Evolutionary conservation across 2,113 vertebrate species (phyloP), one percentile per base, ranked within the genome.

Genomic region (Oxyura jamaicensis): DNA sequence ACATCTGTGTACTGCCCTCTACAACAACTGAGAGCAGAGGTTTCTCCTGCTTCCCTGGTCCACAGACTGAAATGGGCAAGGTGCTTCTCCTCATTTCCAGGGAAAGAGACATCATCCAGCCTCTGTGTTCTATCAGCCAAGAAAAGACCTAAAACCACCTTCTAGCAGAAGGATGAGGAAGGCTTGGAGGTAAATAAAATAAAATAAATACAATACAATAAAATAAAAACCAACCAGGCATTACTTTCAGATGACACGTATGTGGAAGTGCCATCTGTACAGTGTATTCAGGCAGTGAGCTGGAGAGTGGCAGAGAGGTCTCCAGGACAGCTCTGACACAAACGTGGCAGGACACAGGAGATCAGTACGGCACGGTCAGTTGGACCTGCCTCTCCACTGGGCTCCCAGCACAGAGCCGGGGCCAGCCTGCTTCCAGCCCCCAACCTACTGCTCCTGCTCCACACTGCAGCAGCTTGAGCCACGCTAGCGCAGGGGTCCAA

Each of bases 311-410:
- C 35, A 60, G 63, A n/a, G 33, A 63, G 4, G 50, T 65, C 28
- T 86, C 55, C 26, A 46, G 10, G 35, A 76, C 5, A 76, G 12
- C 53, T 55, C 28, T 60, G 68, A 83, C 48, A 36, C 36, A 83
- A 69, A 80, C 4, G 19, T 48, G 23, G 50, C 33, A 1, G 1
- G 15, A 69, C 17, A 44, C 4, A 66, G 35, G 6, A 26, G 17
- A 86, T 60, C 22, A 71, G 25, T 52, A 68, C 12, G 46, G 46
- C 1, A 13, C 0, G 0, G 16, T 33, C 16, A 63, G 36, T 31
- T 4, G 5, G 44, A 79, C 26, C 14, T 69, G 16, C 8, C 12
- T 85, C 22, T 83, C 22, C 46, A 66, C 31, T 39, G 44, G 28
- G n/a, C 6, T 59, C 4, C 39, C 31, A 73, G 50, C 7, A 56